phyloP scores from a whole-genome alignment of 2,888 invertebrate genomes.

The Tinea trinotella region DNA sequence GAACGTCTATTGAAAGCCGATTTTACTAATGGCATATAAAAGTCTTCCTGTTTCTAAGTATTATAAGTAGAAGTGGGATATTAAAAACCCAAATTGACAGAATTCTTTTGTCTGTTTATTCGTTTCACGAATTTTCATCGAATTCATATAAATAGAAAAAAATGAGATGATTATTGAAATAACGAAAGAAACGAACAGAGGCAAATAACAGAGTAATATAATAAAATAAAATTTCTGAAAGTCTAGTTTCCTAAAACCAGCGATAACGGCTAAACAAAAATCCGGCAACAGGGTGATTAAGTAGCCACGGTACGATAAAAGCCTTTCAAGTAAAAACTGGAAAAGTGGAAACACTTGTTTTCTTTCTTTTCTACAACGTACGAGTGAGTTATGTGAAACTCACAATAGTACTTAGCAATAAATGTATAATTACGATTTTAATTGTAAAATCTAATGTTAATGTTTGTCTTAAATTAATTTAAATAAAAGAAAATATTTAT shows the following conservation, averaged over 20 bases:
- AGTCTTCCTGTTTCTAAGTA: not conserved
- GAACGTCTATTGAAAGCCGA: slow-evolving; percentile 5
- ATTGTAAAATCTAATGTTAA: too few species aligned
- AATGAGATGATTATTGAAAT: not conserved
- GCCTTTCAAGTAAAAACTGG: slow-evolving; percentile 22
- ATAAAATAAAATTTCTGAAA: not conserved
- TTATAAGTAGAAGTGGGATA: not conserved
- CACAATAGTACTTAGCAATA: too few species aligned
- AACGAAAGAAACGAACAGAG: not conserved
- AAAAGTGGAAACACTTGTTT: slow-evolving; percentile 16
- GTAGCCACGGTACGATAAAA: slow-evolving; percentile 25
- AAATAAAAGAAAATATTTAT: too few species aligned
- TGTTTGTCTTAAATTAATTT: too few species aligned
- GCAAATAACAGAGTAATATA: not conserved
- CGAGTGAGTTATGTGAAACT: slow-evolving; percentile 22
- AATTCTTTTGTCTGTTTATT: not conserved
- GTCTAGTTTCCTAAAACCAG: slow-evolving; percentile 7
- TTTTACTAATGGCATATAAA: slow-evolving; percentile 2
- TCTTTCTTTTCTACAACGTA: slow-evolving; percentile 22
- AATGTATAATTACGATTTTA: too few species aligned
- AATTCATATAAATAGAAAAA: not conserved
- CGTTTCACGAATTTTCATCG: not conserved
- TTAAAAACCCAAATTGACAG: not conserved
- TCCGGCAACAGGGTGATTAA: slow-evolving; percentile 25
- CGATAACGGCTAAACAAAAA: slow-evolving; percentile 19